Evolutionary conservation across 2,888 invertebrate species (phyloP).

Genomic region (Tolmerus cingulatus): DNA sequence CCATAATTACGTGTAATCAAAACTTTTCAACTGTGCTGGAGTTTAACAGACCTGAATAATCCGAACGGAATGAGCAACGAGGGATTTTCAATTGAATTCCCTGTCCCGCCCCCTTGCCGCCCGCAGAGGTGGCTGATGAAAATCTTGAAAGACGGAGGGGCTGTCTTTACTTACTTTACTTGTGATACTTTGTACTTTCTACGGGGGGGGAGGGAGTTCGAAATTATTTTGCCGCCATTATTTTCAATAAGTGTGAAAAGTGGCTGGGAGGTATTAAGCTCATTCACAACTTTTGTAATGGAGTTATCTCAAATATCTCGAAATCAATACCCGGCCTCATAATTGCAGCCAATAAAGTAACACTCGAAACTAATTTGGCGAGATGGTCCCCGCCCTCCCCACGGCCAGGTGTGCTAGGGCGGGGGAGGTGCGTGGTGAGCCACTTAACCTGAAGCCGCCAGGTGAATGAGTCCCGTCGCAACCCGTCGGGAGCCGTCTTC

Average conservation of each 20-base stretch:
- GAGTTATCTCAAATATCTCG: neutral
- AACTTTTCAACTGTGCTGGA: neutral
- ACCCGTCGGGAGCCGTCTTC: neutral
- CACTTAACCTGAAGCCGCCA: neutral
- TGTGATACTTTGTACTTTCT: neutral
- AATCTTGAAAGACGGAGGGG: neutral
- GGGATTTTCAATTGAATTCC: neutral
- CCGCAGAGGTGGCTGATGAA: neutral
- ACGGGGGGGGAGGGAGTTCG: neutral
- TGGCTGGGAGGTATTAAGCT: neutral
- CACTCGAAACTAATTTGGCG: neutral
- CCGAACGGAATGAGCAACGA: neutral
- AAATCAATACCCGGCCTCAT: neutral
- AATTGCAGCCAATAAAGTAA: neutral
- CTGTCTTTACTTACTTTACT: neutral
- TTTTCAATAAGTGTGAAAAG: neutral
- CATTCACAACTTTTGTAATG: neutral
- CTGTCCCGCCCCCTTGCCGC: neutral
- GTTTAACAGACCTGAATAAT: neutral
- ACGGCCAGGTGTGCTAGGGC: neutral
- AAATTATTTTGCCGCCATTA: neutral
- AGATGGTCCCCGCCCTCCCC: neutral
- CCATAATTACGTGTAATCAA: slow-evolving; percentile 7
- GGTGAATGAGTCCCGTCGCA: neutral
- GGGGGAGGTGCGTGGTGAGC: neutral